Evolutionary conservation across 1,140 invertebrate genomes (phyloP).

Genomic region (Cydia pomonella): DNA sequence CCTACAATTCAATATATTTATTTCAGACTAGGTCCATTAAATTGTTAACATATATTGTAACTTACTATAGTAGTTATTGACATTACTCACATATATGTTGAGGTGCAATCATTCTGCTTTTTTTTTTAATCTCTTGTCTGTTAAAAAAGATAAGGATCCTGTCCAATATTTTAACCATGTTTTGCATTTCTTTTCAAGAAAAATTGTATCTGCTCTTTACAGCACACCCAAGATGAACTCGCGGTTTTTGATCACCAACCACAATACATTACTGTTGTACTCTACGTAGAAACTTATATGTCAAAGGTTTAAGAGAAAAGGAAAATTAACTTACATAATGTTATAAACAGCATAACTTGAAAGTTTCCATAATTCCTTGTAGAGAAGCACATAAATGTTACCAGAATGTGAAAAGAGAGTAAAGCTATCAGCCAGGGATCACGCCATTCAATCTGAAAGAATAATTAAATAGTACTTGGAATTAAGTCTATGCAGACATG

Average conservation of each 20-base stretch:
- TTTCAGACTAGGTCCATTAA: too few relatives aligned
- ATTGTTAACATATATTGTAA: too few relatives aligned
- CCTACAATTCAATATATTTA: too few relatives aligned
- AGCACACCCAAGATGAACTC: too few relatives aligned
- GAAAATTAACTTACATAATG: constrained; percentile 85
- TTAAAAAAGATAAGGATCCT: too few relatives aligned
- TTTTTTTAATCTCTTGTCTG: neutral
- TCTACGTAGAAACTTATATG: neutral
- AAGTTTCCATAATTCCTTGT: constrained; percentile 93
- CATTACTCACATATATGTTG: too few relatives aligned
- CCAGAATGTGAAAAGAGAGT: constrained; percentile 87
- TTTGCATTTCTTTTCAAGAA: too few relatives aligned
- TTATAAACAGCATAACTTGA: constrained; percentile 90
- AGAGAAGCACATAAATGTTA: constrained; percentile 89
- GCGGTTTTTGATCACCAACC: too few relatives aligned
- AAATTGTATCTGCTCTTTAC: too few relatives aligned
- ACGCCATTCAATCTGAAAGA: constrained; percentile 91
- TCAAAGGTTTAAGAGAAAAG: constrained; percentile 21
- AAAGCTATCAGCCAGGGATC: constrained; percentile 92
- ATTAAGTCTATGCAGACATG: constrained; percentile 36
- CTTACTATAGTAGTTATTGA: too few relatives aligned
- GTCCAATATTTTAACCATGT: too few relatives aligned
- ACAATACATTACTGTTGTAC: too few relatives aligned
- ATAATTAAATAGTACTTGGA: constrained; percentile 21
- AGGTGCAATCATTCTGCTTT: neutral